phyloP scores from a whole-genome alignment of 1,140 invertebrate species.

The Pantala flavescens region DNA sequence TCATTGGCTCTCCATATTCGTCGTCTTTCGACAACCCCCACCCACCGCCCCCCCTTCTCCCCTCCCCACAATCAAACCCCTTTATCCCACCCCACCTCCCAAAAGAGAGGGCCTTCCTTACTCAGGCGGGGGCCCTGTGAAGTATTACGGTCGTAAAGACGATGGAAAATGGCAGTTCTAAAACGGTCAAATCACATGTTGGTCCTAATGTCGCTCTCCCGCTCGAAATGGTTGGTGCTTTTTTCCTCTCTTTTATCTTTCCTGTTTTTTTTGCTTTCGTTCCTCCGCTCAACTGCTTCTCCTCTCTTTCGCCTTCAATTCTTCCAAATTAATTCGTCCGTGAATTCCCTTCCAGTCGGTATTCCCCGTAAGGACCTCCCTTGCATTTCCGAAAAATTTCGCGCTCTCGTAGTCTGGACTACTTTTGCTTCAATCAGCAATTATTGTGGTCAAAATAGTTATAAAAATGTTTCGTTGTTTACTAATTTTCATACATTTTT shows the following conservation, averaged over 20 bases:
- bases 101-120: too few relatives aligned
- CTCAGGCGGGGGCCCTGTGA: background rate
- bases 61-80: background rate
- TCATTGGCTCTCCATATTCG: background rate
- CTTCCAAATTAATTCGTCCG: too few relatives aligned
- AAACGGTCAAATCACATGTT: slow-evolving; percentile 2
- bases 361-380: too few relatives aligned
- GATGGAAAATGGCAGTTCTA: slow-evolving; percentile 5
- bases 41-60: background rate
- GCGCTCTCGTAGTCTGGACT: too few relatives aligned
- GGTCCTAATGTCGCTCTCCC: background rate
- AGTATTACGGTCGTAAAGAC: background rate
- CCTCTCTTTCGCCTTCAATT: too few relatives aligned
- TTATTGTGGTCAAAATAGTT: too few relatives aligned
- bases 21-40: background rate
- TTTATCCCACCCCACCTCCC: background rate
- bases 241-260: background rate
- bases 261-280: background rate
- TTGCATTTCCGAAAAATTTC: too few relatives aligned
- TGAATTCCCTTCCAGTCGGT: too few relatives aligned
- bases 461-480: too few relatives aligned
- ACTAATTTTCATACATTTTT: too few relatives aligned
- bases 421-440: too few relatives aligned
- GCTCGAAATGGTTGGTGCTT: background rate
- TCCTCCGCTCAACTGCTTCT: background rate